Evolutionary conservation across 2,113 vertebrate species (phyloP), one percentile per base, ranked within the genome.

Genomic region (Scophthalmus maximus): DNA sequence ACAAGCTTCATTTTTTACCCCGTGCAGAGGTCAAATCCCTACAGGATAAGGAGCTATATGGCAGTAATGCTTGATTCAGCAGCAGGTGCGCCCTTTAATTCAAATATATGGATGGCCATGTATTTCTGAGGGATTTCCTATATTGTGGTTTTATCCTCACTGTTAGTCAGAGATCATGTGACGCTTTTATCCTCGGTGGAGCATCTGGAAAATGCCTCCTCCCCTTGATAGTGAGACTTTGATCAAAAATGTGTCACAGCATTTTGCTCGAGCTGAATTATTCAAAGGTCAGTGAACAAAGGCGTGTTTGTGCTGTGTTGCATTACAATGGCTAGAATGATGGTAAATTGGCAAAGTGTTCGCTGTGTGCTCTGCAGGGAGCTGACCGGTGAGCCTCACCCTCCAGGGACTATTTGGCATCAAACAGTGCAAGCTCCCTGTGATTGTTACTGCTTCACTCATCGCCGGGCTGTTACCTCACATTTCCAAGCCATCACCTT

Each of bases 271-370:
- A 56, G 80, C 52, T 90, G 88, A 90, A 90, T 92, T 89, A 92
- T 91, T 90, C 88, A 91, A 91, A 92, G 88, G 90, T 90, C 89
- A 91, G 75, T 11, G 87, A 88, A 92, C 90, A 91, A 90, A 91
- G 74, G 78, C 80, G 20, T 80, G 87, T 86, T 86, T 85, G 83
- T 82, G 87, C 83, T 76, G 62, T 73, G 84, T 84, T 76, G 83
- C 87, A 84, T 87, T 77, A 84, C 81, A 89, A 90, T 88, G 88
- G 86, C 76, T 56, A 47, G 75, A 76, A 75, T 80, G 85, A 81
- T 68, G 88, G 84, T 80, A 88, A 90, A 87, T 88, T 90, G 88
- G 87, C 81, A 86, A 85, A 85, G 79, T 77, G 87, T 75, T 81
- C 52, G 22, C 70, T 58, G 42, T 60, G 76, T 62, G 9, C 83